These are phyloP conservation scores for Drosophila bocki DNA, from an alignment of 1,140 invertebrate species.

Conservation along the genomic window DNA sequence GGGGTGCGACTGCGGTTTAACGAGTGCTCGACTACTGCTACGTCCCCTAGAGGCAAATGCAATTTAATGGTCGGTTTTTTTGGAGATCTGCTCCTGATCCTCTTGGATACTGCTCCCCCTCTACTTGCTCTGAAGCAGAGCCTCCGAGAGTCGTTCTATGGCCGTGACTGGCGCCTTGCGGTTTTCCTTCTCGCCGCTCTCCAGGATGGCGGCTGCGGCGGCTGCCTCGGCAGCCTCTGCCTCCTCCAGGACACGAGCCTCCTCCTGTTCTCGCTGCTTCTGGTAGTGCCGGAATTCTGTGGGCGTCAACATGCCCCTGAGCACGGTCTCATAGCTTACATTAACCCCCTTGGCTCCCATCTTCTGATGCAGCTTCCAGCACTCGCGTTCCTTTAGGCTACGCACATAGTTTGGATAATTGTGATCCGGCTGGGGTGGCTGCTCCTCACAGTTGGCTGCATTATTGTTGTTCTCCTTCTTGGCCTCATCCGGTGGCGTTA, in stretches of 20 bases:
- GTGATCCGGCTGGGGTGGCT: constrained; percentile 57
- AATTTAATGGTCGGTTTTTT: constrained; percentile 49
- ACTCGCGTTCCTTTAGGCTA: constrained; percentile 88
- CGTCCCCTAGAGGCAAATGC: constrained; percentile 64
- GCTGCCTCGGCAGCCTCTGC: constrained; percentile 65
- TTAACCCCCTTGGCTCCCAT: constrained; percentile 90
- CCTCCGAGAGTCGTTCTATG: constrained; percentile 75
- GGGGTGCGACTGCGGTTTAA: constrained; percentile 45
- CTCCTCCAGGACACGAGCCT: constrained; percentile 66
- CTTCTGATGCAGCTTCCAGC: constrained; percentile 89
- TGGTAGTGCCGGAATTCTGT: constrained; percentile 89
- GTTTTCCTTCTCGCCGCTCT: constrained; percentile 49
- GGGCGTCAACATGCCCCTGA: constrained; percentile 90
- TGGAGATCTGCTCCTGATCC: neutral
- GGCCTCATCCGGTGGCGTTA: constrained; percentile 53
- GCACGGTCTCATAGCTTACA: constrained; percentile 89
- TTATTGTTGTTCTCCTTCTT: constrained; percentile 76
- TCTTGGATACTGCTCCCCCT: constrained; percentile 14
- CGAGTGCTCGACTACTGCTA: constrained; percentile 54
- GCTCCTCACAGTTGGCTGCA: constrained; percentile 65
- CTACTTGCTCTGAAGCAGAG: constrained; percentile 65
- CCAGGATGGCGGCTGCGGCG: constrained; percentile 33
- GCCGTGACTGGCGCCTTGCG: constrained; percentile 63
- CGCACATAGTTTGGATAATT: constrained; percentile 75
- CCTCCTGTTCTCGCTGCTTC: constrained; percentile 84